Evolutionary conservation across 2,113 vertebrate species (phyloP), one percentile per base, ranked within the genome.

Genomic region (Coptodon bakossiorum): DNA sequence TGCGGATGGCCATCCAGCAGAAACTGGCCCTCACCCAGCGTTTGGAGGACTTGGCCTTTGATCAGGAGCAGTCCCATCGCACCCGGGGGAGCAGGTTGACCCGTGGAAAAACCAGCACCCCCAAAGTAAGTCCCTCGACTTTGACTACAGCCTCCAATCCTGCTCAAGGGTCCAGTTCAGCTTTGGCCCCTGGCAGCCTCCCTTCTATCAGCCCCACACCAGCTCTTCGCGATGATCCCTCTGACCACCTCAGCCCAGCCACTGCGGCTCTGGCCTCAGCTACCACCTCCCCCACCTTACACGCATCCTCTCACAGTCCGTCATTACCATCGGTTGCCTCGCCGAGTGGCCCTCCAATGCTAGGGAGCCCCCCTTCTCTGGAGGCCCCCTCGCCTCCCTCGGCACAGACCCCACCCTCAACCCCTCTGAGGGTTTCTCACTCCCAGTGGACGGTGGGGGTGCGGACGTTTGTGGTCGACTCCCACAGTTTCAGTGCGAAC

Each of bases 1-100:
- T 99, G 88, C 97, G 97, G 68, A 99, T 99, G 98, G 98, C 99
- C 86, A 99, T 99, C 93, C 99, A 99, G 96, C 99, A 99, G 96
- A 99, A 99, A 91, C 97, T 99, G 86, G 98, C 99, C 85, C 97
- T 99, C 80, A 99, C 99, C 1, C 99, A 99, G 95, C 96, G 98
- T 3, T 96, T 99, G 92, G 99, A 99, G 95, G 99, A 99, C 95
- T 96, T 99, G 96, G 98, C 98, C 93, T 99, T 99, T 14, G 99
- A 99, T 94, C 98, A 99, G 1, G 98, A 99, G 97, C 98, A 98
- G 96, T 97, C 96, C 16, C 96, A 97, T 88, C 97, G 97, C 82
- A 97, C 96, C 93, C 97, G 97, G 87, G 96, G 90, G 59, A 45
- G 96, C 96, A 97, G 97, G 94, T 90, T 97, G 73, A 95, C 95